Percentiles rank a stretch among this genome's conserved stretches.
These are phyloP conservation scores for Eurois occulta DNA, from an alignment of 2,888 invertebrate genomes.

Conservation along the genomic window DNA sequence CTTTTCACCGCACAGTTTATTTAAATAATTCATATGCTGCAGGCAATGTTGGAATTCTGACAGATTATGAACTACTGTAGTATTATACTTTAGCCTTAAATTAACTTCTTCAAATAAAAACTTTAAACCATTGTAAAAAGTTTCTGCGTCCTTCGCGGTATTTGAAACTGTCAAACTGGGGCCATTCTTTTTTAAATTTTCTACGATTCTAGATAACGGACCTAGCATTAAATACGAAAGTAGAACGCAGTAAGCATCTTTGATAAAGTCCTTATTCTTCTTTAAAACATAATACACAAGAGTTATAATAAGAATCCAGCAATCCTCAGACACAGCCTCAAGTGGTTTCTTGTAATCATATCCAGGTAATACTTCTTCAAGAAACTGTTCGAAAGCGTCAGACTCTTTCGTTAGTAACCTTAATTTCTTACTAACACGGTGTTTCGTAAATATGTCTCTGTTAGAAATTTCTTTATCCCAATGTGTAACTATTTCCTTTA, in stretches of 20 bases:
- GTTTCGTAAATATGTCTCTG: slow-evolving; percentile 52
- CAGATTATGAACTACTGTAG: slow-evolving; percentile 66
- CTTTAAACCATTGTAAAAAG: slow-evolving; percentile 44
- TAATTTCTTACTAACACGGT: slow-evolving; percentile 30
- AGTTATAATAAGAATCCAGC: slow-evolving; percentile 57
- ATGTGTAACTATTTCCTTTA: slow-evolving; percentile 40
- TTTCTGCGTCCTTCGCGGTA: neutral
- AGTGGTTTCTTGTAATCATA: slow-evolving; percentile 19
- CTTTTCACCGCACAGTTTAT: slow-evolving; percentile 67
- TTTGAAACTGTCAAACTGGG: neutral
- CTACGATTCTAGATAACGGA: slow-evolving; percentile 15
- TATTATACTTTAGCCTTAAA: slow-evolving; percentile 15
- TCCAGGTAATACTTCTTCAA: slow-evolving; percentile 45
- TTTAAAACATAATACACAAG: slow-evolving; percentile 68
- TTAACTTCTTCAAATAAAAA: slow-evolving; percentile 50
- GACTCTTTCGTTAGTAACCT: neutral
- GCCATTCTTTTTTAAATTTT: slow-evolving; percentile 8
- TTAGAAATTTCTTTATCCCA: slow-evolving; percentile 45
- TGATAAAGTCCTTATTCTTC: slow-evolving; percentile 57
- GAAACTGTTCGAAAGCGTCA: slow-evolving; percentile 45
- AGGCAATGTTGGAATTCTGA: slow-evolving; percentile 74
- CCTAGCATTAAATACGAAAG: slow-evolving; percentile 61
- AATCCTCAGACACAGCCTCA: slow-evolving; percentile 2
- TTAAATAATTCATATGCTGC: slow-evolving; percentile 74
- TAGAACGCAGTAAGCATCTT: slow-evolving; percentile 67